A percentile compares a stretch with the other conserved stretches of the same genome.
phyloP scores from a whole-genome alignment of 2,888 invertebrate genomes.

The Amiota mariae region DNA sequence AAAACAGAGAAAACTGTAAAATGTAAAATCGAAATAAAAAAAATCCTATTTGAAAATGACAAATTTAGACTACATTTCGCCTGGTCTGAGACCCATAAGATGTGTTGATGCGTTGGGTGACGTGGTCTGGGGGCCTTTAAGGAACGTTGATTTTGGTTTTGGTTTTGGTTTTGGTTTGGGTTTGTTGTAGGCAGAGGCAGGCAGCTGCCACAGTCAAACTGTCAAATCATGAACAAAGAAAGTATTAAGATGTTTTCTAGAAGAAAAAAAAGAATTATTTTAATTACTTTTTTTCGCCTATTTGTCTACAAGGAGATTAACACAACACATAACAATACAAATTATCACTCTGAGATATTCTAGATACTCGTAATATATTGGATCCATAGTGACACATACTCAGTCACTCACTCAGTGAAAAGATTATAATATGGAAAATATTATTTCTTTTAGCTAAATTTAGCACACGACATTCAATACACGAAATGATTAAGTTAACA shows the following conservation, averaged over 20 bases:
- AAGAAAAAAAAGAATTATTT: slow-evolving; percentile 11
- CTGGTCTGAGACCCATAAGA: slow-evolving; percentile 46
- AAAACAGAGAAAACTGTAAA: neutral
- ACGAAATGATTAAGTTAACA: slow-evolving; percentile 63
- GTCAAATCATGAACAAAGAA: slow-evolving; percentile 2
- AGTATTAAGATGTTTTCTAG: neutral
- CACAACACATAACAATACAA: neutral
- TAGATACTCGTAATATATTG: too few relatives aligned
- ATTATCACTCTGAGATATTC: neutral
- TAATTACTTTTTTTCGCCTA: slow-evolving; percentile 6
- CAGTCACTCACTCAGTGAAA: too few relatives aligned
- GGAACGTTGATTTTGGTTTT: neutral
- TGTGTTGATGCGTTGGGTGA: slow-evolving; percentile 19
- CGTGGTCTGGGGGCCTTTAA: neutral
- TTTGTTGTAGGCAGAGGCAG: slow-evolving; percentile 20
- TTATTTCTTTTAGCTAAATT: slow-evolving; percentile 39
- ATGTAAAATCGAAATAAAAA: slow-evolving; percentile 8
- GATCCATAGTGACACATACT: too few relatives aligned
- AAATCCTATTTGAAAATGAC: slow-evolving; percentile 45
- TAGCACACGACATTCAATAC: slow-evolving; percentile 62
- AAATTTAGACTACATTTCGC: slow-evolving; percentile 70
- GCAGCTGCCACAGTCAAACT: neutral
- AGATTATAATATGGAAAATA: slow-evolving; percentile 37
- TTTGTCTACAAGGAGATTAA: slow-evolving; percentile 6
- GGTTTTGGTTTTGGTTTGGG: too few relatives aligned